phyloP scores from a whole-genome alignment of 2,797 vertebrate genomes.

The Sternarchorhynchus goeldii region DNA sequence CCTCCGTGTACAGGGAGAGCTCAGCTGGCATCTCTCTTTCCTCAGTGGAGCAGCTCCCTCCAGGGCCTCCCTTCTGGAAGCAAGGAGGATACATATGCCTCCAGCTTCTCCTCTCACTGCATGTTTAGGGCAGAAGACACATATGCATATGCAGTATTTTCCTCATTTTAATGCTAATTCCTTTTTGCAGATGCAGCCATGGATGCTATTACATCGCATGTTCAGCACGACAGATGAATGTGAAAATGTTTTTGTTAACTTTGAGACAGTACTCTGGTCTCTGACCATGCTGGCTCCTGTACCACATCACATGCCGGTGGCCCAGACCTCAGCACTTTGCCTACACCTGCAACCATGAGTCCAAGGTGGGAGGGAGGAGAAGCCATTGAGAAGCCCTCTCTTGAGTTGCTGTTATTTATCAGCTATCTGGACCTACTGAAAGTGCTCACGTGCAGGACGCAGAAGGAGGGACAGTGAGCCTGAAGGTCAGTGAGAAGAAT shows the following conservation, averaged over 20 bases:
- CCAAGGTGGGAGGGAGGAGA: constrained; percentile 35
- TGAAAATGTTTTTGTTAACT: too few species aligned
- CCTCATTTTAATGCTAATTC: too few species aligned
- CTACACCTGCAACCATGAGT: constrained; percentile 34
- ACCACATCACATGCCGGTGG: not conserved
- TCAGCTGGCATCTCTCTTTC: constrained; percentile 18
- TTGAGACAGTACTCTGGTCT: not conserved
- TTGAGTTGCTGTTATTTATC: constrained; percentile 47
- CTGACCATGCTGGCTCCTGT: not conserved
- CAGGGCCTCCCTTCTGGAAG: constrained; percentile 10
- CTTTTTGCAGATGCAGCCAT: too few species aligned
- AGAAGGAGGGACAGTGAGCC: not conserved
- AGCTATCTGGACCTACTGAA: constrained; percentile 15
- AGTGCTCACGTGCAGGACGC: constrained; percentile 15
- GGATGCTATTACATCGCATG: too few species aligned
- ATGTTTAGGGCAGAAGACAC: not conserved
- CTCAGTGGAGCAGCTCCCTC: constrained; percentile 19
- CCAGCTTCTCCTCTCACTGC: not conserved
- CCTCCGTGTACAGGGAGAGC: not conserved
- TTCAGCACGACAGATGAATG: too few species aligned
- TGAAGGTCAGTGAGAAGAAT: not conserved
- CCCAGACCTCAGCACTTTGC: not conserved
- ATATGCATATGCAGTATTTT: too few species aligned
- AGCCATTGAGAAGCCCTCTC: constrained; percentile 37
- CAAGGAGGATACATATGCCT: not conserved